Evolutionary conservation across 2,888 invertebrate genomes (phyloP), one percentile per base, ranked within the genome.

Genomic region (Macrosoma leucophasiata): DNA sequence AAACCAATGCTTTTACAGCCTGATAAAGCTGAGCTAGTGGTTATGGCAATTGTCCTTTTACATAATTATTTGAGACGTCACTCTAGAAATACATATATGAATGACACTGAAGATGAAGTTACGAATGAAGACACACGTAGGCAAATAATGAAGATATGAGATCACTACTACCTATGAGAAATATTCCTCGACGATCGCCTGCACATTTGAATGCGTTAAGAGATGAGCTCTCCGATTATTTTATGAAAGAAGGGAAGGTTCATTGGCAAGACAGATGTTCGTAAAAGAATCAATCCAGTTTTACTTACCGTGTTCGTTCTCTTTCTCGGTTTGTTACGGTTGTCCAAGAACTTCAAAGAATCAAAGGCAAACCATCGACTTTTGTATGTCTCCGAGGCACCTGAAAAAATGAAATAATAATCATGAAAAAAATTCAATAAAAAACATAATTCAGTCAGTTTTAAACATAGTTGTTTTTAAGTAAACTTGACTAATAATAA

Each of bases 351-450:
- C 37, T 39, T 38, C 27, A 43, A 39, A 30, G 45, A 30, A 40
- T 43, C 24, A 17, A 35, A 46, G 36, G 43, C 41, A 43, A 46
- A 46, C 41, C 43, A 43, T 46, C 38, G 37, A 39, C 46, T 46
- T 46, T 15, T 45, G 45, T 40, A 45, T 39, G 42, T 45, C 15
- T 43, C 46, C 33, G 43, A 23, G n/a, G 12, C n/a, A 23, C 23
- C 23, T 12, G 23, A 7, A 23, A 23, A 12, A 22, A 33, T n/a
- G n/a, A n/a, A n/a, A n/a, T n/a, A n/a, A n/a, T n/a, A n/a, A n/a
- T n/a, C n/a, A n/a, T n/a, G n/a, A n/a, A n/a, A n/a, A n/a, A n/a
- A n/a, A n/a, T n/a, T n/a, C n/a, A n/a, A n/a, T n/a, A n/a, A n/a
- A n/a, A n/a, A n/a, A n/a, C n/a, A n/a, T n/a, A n/a, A n/a, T n/a